phyloP scores from a whole-genome alignment of 1,140 invertebrate genomes.

The Helicoverpa armigera region DNA sequence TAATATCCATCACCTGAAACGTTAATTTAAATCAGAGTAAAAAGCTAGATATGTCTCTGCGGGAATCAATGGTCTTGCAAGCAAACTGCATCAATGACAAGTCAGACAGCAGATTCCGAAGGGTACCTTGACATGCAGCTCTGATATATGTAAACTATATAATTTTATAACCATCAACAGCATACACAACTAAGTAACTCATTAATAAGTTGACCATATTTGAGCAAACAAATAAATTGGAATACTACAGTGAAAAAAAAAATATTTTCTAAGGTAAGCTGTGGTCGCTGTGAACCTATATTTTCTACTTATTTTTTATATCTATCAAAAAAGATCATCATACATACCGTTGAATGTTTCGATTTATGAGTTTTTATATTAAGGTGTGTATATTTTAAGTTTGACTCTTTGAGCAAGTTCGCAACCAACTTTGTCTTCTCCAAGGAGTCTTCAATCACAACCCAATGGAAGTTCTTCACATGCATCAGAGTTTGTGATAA shows the following conservation, averaged over 20 bases:
- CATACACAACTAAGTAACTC: no score
- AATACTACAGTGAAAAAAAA: no score
- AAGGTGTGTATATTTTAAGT: slow-evolving; percentile 93
- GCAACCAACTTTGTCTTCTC: slow-evolving; percentile 92
- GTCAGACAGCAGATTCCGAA: no score
- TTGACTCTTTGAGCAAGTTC: slow-evolving; percentile 92
- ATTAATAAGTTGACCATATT: no score
- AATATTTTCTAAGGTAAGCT: no score
- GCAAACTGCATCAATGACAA: no score
- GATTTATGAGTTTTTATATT: slow-evolving; percentile 88
- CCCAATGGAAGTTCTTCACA: slow-evolving; percentile 97
- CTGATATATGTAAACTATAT: no score
- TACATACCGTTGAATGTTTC: slow-evolving; percentile 83
- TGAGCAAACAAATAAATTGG: no score
- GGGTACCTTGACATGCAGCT: no score
- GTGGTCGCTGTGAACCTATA: neutral
- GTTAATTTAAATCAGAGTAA: slow-evolving; percentile 29
- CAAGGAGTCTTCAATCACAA: slow-evolving; percentile 96
- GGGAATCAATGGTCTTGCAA: no score
- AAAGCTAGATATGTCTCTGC: no score
- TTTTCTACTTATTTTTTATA: neutral
- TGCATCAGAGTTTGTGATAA: slow-evolving; percentile 96
- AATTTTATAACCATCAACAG: no score
- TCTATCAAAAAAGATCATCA: slow-evolving; percentile 28
- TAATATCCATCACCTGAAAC: slow-evolving; percentile 76